These are phyloP conservation scores for Steromphala cineraria DNA, from an alignment of 2,888 invertebrate species.

Conservation along the genomic window DNA sequence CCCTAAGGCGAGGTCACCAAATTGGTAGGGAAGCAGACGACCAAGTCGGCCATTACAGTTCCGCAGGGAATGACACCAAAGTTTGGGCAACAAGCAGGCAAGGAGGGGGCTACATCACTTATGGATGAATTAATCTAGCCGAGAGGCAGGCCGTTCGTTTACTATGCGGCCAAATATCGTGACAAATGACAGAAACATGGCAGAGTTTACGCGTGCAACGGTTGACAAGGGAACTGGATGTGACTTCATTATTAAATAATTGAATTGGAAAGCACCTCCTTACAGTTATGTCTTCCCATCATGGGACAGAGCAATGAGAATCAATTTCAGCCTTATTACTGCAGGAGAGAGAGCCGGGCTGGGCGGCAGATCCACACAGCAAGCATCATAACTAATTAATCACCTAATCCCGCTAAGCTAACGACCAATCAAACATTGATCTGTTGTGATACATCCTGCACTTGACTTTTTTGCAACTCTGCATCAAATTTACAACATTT, in stretches of 20 bases:
- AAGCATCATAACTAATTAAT: conserved; percentile 13
- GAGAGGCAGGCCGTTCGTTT: conserved; percentile 1
- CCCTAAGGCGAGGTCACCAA: neutral
- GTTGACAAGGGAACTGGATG: conserved; percentile 17
- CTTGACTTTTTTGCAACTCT: neutral
- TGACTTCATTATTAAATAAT: conserved; percentile 21
- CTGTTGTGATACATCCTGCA: neutral
- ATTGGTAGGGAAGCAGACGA: neutral
- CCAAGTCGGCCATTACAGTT: neutral
- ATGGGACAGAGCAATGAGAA: conserved; percentile 7
- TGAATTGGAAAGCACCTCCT: conserved; percentile 6
- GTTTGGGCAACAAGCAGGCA: neutral
- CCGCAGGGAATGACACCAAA: neutral
- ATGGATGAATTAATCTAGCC: conserved; percentile 20
- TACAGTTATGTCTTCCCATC: neutral
- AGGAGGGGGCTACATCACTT: conserved; percentile 4
- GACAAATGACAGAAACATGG: conserved; percentile 26
- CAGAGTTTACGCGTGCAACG: neutral
- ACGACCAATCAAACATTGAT: conserved; percentile 16
- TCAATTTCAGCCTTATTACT: conserved; percentile 8
- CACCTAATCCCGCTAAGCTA: conserved; percentile 4
- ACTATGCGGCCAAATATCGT: conserved; percentile 10
- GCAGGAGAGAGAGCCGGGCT: neutral
- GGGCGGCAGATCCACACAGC: neutral
- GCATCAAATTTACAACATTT: conserved; percentile 4